Evolutionary conservation across 2,113 vertebrate genomes (phyloP).

Genomic region (Procavia capensis): DNA sequence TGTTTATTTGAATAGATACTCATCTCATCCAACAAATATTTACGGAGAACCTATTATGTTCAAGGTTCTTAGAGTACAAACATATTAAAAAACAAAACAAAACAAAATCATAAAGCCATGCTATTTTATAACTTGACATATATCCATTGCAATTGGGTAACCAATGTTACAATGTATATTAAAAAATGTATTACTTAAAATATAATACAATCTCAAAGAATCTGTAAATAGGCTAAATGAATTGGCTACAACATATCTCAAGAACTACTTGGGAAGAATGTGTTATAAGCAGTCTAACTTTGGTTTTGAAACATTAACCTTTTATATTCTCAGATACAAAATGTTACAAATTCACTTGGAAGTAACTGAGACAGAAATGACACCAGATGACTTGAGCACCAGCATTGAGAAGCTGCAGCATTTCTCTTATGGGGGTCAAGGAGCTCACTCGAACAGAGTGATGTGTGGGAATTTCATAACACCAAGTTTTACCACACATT

Average conservation of each 20-base stretch:
- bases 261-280: slow-evolving; percentile 3
- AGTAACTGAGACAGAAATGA: slow-evolving; percentile 8
- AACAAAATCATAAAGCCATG: not conserved
- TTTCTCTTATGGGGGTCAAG: slow-evolving; percentile 29
- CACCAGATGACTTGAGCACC: not conserved
- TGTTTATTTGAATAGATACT: slow-evolving; percentile 36
- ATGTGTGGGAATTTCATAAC: not conserved
- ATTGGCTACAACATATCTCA: not conserved
- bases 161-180: not conserved
- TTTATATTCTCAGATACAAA: slow-evolving; percentile 44
- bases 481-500: slow-evolving; percentile 35
- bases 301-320: slow-evolving; percentile 52
- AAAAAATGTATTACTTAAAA: slow-evolving; percentile 19
- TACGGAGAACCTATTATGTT: not conserved
- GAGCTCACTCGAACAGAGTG: slow-evolving; percentile 16
- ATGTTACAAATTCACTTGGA: slow-evolving; percentile 15
- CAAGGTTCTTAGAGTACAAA: not conserved
- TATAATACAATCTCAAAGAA: slow-evolving; percentile 3
- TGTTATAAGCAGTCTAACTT: slow-evolving; percentile 51
- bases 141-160: slow-evolving; percentile 30
- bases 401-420: not conserved
- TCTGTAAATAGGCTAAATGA: slow-evolving; percentile 36
- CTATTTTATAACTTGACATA: slow-evolving; percentile 50
- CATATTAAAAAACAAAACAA: not conserved
- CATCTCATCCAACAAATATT: slow-evolving; percentile 27